Base-by-base conservation (phyloP, 2,113 vertebrate genomes). In the Acrocephalus arundinaceus region DNA sequence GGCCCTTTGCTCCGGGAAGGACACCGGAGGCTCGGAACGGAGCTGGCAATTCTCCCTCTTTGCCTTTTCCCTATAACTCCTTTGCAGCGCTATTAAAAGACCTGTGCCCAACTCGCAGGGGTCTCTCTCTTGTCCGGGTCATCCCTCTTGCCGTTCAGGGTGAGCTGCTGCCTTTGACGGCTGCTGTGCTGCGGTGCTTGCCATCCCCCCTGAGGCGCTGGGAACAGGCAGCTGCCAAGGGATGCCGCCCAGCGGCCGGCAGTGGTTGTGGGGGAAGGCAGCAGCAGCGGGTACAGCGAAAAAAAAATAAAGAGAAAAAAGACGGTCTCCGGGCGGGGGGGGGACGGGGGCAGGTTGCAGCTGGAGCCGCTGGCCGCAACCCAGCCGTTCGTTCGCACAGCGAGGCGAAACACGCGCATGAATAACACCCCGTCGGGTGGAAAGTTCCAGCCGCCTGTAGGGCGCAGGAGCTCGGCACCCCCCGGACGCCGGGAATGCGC, bases 211-310 rank as follows among this genome's bases (percentile, higher is more conserved):
- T 19, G 30, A 13, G 43, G 74, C 52, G 41, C 61, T 28, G 33
- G 13, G 4, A 5, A 1, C 21, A 8, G 35, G 9, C 46, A 22
- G 62, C 81, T 67, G 87, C 90, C 74, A 63, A 87, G 78, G 33
- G 66, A 48, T 94, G 96, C 90, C 78, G 46, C 94, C 92, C 85
- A 94, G 92, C 74, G 94, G 92, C 78, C 33, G 62, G 10, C 66
- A 33, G 30, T 10, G 74, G 9, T 30, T 52, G 15, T 13, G 3
- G 31, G 23, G 45, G 11, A 4, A 58, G 55, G 31, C 35, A 67
- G 35, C 55, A 28, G 37, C 45, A 30, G 19, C 6, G 51, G 63
- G 51, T 35, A 49, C 30, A 15, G 21, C 37, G 59, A 48, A 3
- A 3, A n/a, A 54, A 72, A 63, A n/a, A 37, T 2, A 25, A 19